These are phyloP conservation scores for Naso thynnoides DNA, from an alignment of 2,797 vertebrate species.

Conservation along the genomic window DNA sequence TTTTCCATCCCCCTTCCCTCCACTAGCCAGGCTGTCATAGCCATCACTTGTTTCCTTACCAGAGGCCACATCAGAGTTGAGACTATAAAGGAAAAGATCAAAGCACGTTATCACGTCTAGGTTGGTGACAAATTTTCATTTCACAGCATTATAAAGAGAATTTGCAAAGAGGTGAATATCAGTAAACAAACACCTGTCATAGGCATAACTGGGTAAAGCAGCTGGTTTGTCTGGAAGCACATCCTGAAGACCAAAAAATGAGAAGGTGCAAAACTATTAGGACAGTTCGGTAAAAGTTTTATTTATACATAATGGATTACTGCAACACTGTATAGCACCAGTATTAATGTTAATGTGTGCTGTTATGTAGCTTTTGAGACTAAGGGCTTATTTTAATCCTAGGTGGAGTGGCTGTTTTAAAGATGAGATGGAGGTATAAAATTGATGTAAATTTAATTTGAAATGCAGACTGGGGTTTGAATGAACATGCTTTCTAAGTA, in stretches of 20 bases:
- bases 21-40: constrained; percentile 88
- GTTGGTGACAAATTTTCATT: not conserved
- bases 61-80: constrained; percentile 91
- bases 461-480: not conserved
- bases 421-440: not conserved
- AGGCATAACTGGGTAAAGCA: constrained; percentile 75
- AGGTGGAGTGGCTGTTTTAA: not conserved
- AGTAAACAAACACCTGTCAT: constrained; percentile 80
- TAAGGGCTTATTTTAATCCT: not conserved
- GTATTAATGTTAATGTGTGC: not conserved
- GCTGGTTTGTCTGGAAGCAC: constrained; percentile 73
- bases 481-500: not conserved
- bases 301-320: constrained; percentile 6
- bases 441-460: not conserved
- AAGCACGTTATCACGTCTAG: not conserved
- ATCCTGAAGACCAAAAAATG: constrained; percentile 71
- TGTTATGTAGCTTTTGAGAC: not conserved
- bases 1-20: constrained; percentile 91
- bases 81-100: constrained; percentile 61
- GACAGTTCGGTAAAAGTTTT: not conserved
- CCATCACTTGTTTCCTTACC: constrained; percentile 96
- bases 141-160: constrained; percentile 6
- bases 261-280: constrained; percentile 14
- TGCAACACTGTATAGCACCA: not conserved
- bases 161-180: constrained; percentile 14